Evolutionary conservation across 1,140 invertebrate species (phyloP).

Genomic region (Stegodyphus dumicola): DNA sequence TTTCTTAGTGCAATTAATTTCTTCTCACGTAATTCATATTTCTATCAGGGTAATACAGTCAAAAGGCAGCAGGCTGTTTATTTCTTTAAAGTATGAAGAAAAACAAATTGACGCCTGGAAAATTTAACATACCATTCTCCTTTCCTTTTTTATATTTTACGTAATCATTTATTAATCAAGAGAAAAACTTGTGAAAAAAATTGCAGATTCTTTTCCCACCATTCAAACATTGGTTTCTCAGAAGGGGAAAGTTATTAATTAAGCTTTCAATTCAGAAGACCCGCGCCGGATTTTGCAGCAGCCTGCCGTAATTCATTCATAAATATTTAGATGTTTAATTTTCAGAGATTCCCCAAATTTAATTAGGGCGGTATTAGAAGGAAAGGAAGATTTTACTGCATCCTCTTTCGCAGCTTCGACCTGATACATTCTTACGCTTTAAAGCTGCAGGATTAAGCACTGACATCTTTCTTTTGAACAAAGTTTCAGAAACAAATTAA

Average conservation of each 20-base stretch:
- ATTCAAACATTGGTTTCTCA: conserved; percentile 29
- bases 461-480: conserved; percentile 43
- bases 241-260: conserved; percentile 36
- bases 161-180: conserved; percentile 38
- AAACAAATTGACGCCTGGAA: conserved; percentile 10
- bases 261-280: conserved; percentile 51
- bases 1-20: too few relatives aligned
- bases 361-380: conserved; percentile 43
- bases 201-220: neutral
- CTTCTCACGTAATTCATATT: too few relatives aligned
- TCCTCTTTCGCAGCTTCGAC: neutral
- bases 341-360: conserved; percentile 58
- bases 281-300: conserved; percentile 17
- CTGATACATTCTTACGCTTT: conserved; percentile 43
- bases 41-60: too few relatives aligned
- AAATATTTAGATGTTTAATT: conserved; percentile 59
- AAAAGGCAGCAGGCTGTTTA: too few relatives aligned
- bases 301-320: conserved; percentile 20
- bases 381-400: conserved; percentile 11
- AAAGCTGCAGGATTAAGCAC: conserved; percentile 40
- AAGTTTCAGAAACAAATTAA: conserved; percentile 52
- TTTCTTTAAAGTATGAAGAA: neutral
- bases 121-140: neutral
- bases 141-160: conserved; percentile 13
- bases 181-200: conserved; percentile 25